Percentiles rank a stretch among this genome's conserved stretches.
phyloP scores from a whole-genome alignment of 2,888 invertebrate species.

The Hyposoter dolosus region DNA sequence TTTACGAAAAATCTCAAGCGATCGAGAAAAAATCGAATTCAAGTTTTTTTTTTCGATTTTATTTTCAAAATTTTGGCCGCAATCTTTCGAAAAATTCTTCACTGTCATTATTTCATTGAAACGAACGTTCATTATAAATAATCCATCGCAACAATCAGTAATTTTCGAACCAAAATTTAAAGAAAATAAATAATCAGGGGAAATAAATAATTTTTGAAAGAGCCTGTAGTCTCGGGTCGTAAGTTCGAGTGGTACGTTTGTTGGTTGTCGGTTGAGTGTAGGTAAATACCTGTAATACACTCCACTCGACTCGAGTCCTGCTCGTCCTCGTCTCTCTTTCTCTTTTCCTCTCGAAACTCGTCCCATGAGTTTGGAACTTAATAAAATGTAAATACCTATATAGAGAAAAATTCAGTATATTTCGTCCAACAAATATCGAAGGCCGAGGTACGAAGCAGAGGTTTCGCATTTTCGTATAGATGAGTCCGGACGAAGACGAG shows the following conservation, averaged over 20 bases:
- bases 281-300: conserved; percentile 65
- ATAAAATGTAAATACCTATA: not conserved
- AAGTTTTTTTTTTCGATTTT: not conserved
- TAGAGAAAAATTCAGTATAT: not conserved
- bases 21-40: not conserved
- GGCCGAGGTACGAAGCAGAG: not conserved
- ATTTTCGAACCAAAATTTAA: not conserved
- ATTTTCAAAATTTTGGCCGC: not conserved
- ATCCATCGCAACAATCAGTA: not conserved
- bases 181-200: not conserved
- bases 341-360: conserved; percentile 24
- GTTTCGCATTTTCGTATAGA: conserved; percentile 19
- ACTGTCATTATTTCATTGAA: not conserved
- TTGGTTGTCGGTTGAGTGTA: conserved; percentile 38
- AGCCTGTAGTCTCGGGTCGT: conserved; percentile 16
- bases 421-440: conserved; percentile 11
- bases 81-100: not conserved
- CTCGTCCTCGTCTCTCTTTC: not conserved
- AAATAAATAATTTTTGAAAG: conserved; percentile 12
- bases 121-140: not conserved
- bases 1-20: not conserved
- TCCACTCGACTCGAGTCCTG: conserved; percentile 56
- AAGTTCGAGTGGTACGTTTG: conserved; percentile 42
- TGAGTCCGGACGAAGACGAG: not conserved
- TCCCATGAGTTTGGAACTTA: not conserved